Base-by-base conservation (phyloP, 2,797 vertebrate species). In the Spinibarbus caldwelli region DNA sequence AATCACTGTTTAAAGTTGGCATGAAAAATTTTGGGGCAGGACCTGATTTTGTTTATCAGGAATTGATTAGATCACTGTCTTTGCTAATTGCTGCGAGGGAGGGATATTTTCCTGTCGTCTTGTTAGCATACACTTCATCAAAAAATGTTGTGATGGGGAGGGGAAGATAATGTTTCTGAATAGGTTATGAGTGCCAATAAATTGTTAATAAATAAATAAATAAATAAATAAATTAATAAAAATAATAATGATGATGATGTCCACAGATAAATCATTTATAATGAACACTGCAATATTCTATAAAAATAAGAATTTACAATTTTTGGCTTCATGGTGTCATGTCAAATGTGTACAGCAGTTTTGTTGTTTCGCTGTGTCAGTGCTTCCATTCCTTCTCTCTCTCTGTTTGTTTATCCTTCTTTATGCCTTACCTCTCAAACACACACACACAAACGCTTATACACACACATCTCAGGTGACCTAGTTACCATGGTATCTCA, bases 401-500 rank as follows among this genome's bases (percentile, higher is more conserved):
- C 29, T 67, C 59, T 66, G 6, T 66, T 17, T 67, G 12, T n/a
- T 31, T 78, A 6, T 62, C 23, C 5, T 9, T 38, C 6, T 80
- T 43, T 76, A 49, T 70, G 59, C 49, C 67, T 80, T 23, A 57
- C 29, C 31, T 19, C 14, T n/a, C n/a, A n/a, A n/a, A n/a, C n/a
- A n/a, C 67, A 54, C 43, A 71, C n/a, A 70, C 17, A 64, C 52
- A 76, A n/a, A 68, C 2, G 8, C 6, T 31, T 19, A 21, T 34
- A 41, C 21, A 15, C 21, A 15, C 59, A 21, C 47, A 67, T 86
- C 83, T 73, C 62, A 76, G 36, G 23, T 86, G 89, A 88, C 84
- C 83, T 83, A 86, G 75, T 88, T 90, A 67, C 64, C 23, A 11
- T 84, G 52, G 47, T 26, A 52, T 87, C 78, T 82, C 84, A 54